Base-by-base conservation (phyloP, 2,888 invertebrate species). In the Boloria selene region DNA sequence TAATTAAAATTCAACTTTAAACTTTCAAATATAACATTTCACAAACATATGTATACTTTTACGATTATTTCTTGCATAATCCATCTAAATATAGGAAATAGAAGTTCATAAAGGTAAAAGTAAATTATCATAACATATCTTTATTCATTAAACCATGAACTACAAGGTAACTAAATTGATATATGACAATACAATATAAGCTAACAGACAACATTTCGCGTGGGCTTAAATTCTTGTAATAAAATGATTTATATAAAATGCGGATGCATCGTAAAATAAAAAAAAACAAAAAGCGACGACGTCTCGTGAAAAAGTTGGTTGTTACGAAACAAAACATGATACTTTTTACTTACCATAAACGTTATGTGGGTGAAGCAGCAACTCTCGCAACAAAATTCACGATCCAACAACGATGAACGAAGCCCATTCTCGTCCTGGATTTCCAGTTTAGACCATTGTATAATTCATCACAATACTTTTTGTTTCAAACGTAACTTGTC, bases 311-410 rank as follows among this genome's bases (percentile, higher is more conserved):
- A 77, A 86, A 84, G 77, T 79, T 77, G 77, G 72, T 75, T 77
- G 82, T 89, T 88, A 89, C 88, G 88, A 89, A 86, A 88, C 83
- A 81, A 83, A 80, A 87, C 86, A 82, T 79, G 87, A 88, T 87
- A 87, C 82, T 87, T 86, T 86, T 86, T 73, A 79, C 91, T 90
- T 90, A 91, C 92, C 92, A 85, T 91, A 90, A 85, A 91, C 73
- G 90, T 77, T 84, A 90, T 83, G 89, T 90, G 86, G 90, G 88
- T 90, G 90, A 90, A 83, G 82, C 81, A 67, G 72, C 74, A 72
- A 76, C 80, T 79, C 82, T 84, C 71, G 65, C 65, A 67, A 71
- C 79, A 77, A 83, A 81, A 86, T 81, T 85, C 84, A 82, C 77
- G 84, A 83, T 84, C 79, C 79, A 77, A 78, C 76, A 77, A 71